Evolutionary conservation across 2,113 vertebrate genomes (phyloP).

Genomic region (Taurulus bubalis): DNA sequence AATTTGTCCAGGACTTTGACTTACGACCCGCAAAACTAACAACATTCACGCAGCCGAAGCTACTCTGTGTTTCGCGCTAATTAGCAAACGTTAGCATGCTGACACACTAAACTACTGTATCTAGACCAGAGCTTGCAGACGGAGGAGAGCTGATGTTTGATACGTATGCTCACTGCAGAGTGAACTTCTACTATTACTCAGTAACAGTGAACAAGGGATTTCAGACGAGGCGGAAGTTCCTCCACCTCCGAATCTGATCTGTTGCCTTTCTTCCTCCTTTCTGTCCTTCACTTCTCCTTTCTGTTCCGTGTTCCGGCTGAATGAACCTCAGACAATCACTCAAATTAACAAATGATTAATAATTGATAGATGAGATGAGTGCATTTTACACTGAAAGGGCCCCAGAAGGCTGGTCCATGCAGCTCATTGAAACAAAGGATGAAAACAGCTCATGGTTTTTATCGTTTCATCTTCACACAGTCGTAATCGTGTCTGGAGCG

Average conservation of each 20-base stretch:
- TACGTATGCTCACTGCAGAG: neutral
- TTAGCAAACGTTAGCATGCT: neutral
- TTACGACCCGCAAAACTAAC: neutral
- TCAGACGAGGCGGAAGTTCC: neutral
- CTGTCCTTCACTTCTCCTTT: conserved; percentile 33
- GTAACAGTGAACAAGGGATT: neutral
- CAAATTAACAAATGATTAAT: conserved; percentile 57
- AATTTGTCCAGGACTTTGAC: neutral
- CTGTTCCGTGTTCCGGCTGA: conserved; percentile 33
- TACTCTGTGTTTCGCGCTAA: neutral
- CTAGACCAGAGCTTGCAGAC: neutral
- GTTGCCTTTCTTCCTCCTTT: neutral
- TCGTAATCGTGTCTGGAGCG: neutral
- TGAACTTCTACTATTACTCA: neutral
- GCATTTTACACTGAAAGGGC: conserved; percentile 16
- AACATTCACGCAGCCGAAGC: neutral
- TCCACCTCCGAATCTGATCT: neutral
- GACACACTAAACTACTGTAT: neutral
- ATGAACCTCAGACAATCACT: conserved; percentile 41
- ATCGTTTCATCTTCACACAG: neutral
- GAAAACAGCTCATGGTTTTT: neutral
- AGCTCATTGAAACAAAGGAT: neutral
- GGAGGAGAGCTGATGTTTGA: neutral
- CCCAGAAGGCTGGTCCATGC: neutral
- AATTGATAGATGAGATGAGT: conserved; percentile 42